Base-by-base conservation (phyloP, 1,140 invertebrate genomes). In the Idris sp. region DNA sequence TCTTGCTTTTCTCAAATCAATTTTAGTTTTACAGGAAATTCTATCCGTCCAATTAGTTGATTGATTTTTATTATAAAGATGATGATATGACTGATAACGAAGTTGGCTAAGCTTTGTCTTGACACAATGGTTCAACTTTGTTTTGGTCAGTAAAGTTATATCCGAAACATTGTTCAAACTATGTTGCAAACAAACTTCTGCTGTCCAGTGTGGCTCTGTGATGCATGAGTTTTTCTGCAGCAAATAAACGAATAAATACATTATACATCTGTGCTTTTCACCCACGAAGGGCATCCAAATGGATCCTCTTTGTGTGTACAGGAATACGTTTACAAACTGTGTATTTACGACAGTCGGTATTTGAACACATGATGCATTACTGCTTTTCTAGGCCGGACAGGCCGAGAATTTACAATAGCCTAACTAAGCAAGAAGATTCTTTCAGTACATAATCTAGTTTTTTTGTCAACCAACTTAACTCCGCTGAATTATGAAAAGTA, bases 331-430 rank as follows among this genome's bases (percentile, higher is more conserved):
- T 64, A 46, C 59, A 46, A 62, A 76, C 59, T 62, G 67, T 68
- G 48, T 76, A 76, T 76, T 72, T 76, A 72, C 74, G 56, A 46
- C 67, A 64, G 62, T 68, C 48, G 43, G 35, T 68, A 61, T 72
- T 76, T 76, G 67, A 72, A 68, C 67, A 43, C 67, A 67, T 72
- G 74, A 76, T 72, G 49, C 61, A 76, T 76, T 72, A 59, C 74
- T 38, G 56, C 74, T 56, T 62, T 72, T 67, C 61, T 48, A 76
- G 30, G 44, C 38, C 8, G 48, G 74, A 72, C 74, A 76, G 61
- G 40, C 13, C 25, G 30, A 54, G 30, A 68, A 68, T 68, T 64
- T 71, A 76, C 65, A 71, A 56, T 51, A 30, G 56, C 19, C 38
- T 38, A 22, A 68, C 40, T 49, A 22, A 65, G 53, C 65, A 31